Conservation (phyloP, 2,797 vertebrate genomes). For the Bradypodion pumilum region DNA sequence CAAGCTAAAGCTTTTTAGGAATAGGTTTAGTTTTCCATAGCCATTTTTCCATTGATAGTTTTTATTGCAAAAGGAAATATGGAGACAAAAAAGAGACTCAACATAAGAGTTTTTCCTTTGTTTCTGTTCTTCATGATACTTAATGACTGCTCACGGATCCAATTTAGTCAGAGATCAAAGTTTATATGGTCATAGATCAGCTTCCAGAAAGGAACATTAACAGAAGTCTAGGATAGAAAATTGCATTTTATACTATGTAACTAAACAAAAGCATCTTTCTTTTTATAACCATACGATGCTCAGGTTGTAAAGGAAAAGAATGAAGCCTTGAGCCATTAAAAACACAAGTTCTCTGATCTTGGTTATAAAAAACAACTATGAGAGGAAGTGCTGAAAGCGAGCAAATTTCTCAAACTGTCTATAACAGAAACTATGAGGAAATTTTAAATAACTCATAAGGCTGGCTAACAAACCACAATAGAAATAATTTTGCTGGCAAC, state of each 20-base stretch:
- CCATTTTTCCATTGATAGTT: conserved; percentile 60
- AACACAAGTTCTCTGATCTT: conserved; percentile 2
- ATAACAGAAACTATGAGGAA: conserved; percentile 13
- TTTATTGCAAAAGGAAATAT: conserved; percentile 40
- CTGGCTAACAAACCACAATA: conserved; percentile 13
- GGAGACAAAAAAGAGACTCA: neutral
- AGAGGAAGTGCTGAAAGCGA: conserved; percentile 12
- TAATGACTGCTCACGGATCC: neutral
- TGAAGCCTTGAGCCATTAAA: neutral
- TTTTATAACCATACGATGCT: neutral
- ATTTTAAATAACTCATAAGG: conserved; percentile 14
- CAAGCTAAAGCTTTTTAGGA: conserved; percentile 55
- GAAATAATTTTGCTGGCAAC: conserved; percentile 16
- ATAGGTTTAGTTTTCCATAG: conserved; percentile 54
- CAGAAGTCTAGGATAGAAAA: neutral
- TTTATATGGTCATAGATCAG: neutral
- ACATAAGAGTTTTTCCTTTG: neutral
- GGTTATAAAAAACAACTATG: neutral
- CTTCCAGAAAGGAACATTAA: neutral
- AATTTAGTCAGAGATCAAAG: neutral
- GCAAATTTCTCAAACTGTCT: conserved; percentile 15
- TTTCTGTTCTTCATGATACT: neutral
- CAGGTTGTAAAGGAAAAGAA: neutral
- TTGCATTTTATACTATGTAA: conserved; percentile 9
- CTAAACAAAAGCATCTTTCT: conserved; percentile 13